A percentile compares a stretch with the other conserved stretches of the same genome.
phyloP scores from a whole-genome alignment of 1,140 invertebrate species.

The Drosophila pruinosa region DNA sequence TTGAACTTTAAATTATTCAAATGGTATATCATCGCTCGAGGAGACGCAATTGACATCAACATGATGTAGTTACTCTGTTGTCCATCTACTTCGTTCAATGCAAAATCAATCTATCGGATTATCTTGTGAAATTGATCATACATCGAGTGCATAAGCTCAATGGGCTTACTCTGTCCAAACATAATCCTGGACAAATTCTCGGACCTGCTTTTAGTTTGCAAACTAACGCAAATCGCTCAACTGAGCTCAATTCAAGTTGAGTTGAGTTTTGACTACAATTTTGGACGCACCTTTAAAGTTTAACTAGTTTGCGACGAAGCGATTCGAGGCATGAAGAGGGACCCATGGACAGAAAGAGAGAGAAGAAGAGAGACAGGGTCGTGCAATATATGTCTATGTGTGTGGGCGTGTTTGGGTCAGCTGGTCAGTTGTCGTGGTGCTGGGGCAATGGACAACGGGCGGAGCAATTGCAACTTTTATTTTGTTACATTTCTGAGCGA shows the following conservation, averaged over 20 bases:
- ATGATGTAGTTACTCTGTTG: neutral
- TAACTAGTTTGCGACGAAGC: slow-evolving; percentile 26
- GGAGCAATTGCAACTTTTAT: slow-evolving; percentile 39
- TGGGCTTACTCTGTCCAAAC: slow-evolving; percentile 1
- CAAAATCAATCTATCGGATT: slow-evolving; percentile 1
- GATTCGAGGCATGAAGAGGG: neutral
- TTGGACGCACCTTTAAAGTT: slow-evolving; percentile 40
- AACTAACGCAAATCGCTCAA: slow-evolving; percentile 25
- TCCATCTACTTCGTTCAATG: neutral
- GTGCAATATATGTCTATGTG: neutral
- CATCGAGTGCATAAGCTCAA: neutral
- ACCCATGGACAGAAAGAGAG: too few relatives aligned
- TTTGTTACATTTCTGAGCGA: slow-evolving; percentile 35
- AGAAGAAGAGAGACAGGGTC: neutral
- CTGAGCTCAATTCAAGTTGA: slow-evolving; percentile 9
- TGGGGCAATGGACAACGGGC: neutral
- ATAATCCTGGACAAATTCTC: neutral
- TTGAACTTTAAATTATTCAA: too few relatives aligned
- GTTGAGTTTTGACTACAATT: slow-evolving; percentile 21
- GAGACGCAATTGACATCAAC: neutral
- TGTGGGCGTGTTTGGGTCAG: neutral
- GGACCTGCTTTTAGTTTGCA: slow-evolving; percentile 19
- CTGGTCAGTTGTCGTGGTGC: neutral
- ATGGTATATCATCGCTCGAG: too few relatives aligned
- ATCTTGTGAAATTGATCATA: slow-evolving; percentile 3